A percentile compares a stretch with the other conserved stretches of the same genome.
Conservation (phyloP, 2,888 invertebrate genomes). For the Drosophila phalerata region DNA sequence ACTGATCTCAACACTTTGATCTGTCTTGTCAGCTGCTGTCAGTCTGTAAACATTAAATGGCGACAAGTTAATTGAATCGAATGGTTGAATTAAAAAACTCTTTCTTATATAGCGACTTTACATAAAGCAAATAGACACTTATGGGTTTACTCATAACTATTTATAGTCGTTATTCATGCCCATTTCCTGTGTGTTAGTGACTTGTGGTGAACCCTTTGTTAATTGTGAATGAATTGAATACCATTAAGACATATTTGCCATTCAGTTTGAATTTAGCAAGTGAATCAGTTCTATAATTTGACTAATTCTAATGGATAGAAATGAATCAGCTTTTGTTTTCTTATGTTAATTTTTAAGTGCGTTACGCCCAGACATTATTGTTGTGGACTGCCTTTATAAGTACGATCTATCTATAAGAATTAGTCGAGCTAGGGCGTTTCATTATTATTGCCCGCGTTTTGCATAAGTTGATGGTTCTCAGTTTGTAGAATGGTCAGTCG, state of each 20-base stretch:
- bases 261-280: slow-evolving; percentile 37
- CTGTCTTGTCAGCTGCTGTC: slow-evolving; percentile 1
- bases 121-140: slow-evolving; percentile 20
- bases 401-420: slow-evolving; percentile 50
- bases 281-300: slow-evolving; percentile 78
- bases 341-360: slow-evolving; percentile 69
- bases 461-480: slow-evolving; percentile 56
- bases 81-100: slow-evolving; percentile 23
- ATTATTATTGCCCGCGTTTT: slow-evolving; percentile 45
- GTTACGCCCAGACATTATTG: slow-evolving; percentile 54
- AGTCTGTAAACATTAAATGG: background rate
- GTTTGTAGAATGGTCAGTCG: slow-evolving; percentile 31
- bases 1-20: slow-evolving; percentile 54
- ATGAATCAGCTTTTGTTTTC: slow-evolving; percentile 69
- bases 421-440: slow-evolving; percentile 35
- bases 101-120: slow-evolving; percentile 23
- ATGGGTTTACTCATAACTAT: background rate
- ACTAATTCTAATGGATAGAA: slow-evolving; percentile 76
- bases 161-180: slow-evolving; percentile 29
- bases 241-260: slow-evolving; percentile 36
- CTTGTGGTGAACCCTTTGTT: slow-evolving; percentile 51
- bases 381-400: slow-evolving; percentile 60
- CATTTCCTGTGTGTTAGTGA: slow-evolving; percentile 52
- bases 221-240: slow-evolving; percentile 61
- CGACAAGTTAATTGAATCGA: slow-evolving; percentile 52